phyloP scores from a whole-genome alignment of 2,888 invertebrate genomes.

The Acronicta leporina region DNA sequence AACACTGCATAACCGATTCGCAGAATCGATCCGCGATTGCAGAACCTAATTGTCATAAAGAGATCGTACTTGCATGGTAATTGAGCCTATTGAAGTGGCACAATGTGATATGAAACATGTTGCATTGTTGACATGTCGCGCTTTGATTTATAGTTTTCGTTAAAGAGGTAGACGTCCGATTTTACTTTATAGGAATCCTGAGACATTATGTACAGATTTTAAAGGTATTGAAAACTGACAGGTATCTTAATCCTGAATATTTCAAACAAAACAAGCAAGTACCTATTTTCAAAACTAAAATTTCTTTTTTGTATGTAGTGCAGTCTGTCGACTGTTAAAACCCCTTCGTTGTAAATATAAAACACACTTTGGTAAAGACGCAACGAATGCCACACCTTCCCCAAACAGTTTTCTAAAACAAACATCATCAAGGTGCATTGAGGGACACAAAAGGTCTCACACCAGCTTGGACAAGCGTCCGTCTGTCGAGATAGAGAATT shows the following conservation, averaged over 20 bases:
- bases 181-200: neutral
- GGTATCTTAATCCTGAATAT: no score
- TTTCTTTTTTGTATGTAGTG: neutral
- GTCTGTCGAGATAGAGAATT: constrained; percentile 4
- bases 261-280: no score
- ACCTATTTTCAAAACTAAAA: no score
- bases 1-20: constrained; percentile 39
- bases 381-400: constrained; percentile 23
- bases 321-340: neutral
- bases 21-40: constrained; percentile 57
- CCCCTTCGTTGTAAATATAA: neutral
- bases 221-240: neutral
- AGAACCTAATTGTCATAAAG: constrained; percentile 56
- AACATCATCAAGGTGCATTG: constrained; percentile 52
- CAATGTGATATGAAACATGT: constrained; percentile 12
- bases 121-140: neutral
- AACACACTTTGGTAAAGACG: constrained; percentile 15
- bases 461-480: constrained; percentile 24
- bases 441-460: constrained; percentile 36
- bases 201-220: neutral
- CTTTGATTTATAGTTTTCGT: constrained; percentile 23
- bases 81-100: constrained; percentile 57
- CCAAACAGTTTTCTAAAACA: constrained; percentile 59
- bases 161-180: constrained; percentile 2
- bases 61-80: constrained; percentile 39